A percentile compares a stretch with the other conserved stretches of the same genome.
Evolutionary conservation across 1,140 invertebrate species (phyloP).

Genomic region (Lysiphlebus fabarum): DNA sequence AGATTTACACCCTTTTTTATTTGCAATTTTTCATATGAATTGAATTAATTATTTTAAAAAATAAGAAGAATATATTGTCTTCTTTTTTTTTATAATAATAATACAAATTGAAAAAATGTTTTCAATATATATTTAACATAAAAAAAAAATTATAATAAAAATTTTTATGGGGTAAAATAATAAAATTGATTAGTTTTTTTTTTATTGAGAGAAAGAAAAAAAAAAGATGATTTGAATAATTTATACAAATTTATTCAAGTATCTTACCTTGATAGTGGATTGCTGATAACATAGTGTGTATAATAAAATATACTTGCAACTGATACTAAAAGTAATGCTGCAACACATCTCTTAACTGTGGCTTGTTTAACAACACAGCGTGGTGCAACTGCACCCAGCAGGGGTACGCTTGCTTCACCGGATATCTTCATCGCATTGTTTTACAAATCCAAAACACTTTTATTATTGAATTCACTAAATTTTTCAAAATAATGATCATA

Average conservation of each 20-base stretch:
- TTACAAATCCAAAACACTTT: neutral
- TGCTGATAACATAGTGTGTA: conserved; percentile 68
- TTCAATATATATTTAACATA: too few species aligned
- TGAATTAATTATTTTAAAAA: too few species aligned
- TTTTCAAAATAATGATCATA: neutral
- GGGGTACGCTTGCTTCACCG: conserved; percentile 48
- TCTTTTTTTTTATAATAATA: too few species aligned
- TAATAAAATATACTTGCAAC: conserved; percentile 72
- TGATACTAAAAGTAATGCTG: conserved; percentile 64
- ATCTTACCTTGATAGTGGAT: conserved; percentile 67
- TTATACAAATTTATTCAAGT: neutral
- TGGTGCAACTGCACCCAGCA: conserved; percentile 48
- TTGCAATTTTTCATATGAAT: too few species aligned
- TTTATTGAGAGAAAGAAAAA: conserved; percentile 11
- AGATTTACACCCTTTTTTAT: too few species aligned
- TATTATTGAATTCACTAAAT: neutral
- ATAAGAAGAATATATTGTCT: too few species aligned
- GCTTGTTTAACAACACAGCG: conserved; percentile 64
- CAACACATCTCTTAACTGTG: conserved; percentile 70
- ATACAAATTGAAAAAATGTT: too few species aligned
- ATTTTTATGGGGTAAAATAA: too few species aligned
- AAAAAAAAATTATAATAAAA: too few species aligned
- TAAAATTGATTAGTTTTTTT: too few species aligned
- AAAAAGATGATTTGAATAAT: neutral
- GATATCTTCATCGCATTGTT: conserved; percentile 44